A percentile compares a stretch with the other conserved stretches of the same genome.
Conservation (phyloP, 2,113 vertebrate genomes). For the Saccopteryx leptura region DNA sequence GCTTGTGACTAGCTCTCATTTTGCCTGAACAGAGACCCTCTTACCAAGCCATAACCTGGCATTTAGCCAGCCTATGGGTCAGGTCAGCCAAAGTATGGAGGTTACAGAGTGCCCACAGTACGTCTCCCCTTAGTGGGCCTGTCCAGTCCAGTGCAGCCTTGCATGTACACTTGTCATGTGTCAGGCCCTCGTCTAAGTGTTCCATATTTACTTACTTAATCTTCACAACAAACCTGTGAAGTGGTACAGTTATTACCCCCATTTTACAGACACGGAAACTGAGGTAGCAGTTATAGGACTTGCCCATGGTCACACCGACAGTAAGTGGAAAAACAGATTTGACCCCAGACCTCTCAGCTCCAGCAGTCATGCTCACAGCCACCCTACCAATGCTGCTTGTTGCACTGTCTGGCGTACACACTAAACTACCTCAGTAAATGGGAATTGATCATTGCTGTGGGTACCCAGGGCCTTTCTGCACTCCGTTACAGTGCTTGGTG, state of each 20-base stretch:
- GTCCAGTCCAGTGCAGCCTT: rapidly evolving
- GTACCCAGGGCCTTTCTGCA: rapidly evolving
- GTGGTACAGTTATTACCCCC: not conserved
- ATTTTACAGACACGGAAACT: not conserved
- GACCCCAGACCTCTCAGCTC: not conserved
- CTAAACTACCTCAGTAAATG: not conserved
- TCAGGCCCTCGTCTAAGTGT: not conserved
- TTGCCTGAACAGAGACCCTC: not conserved
- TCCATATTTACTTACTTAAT: not conserved
- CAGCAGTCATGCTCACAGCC: not conserved
- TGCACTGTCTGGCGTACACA: rapidly evolving
- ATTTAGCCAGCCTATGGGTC: not conserved
- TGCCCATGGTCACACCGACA: not conserved
- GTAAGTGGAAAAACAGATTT: not conserved
- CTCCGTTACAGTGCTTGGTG: not conserved
- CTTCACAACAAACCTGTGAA: not conserved
- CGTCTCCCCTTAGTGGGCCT: rapidly evolving
- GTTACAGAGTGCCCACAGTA: rapidly evolving
- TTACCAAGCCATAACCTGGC: not conserved
- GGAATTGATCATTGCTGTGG: rapidly evolving
- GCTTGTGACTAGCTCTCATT: not conserved
- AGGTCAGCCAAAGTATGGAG: not conserved
- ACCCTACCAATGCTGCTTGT: rapidly evolving
- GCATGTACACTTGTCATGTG: rapidly evolving
- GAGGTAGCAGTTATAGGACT: not conserved